Base-by-base conservation (phyloP, 37 sponge, comb jelly and placozoan species). In the Cladorhizidae sp. region DNA sequence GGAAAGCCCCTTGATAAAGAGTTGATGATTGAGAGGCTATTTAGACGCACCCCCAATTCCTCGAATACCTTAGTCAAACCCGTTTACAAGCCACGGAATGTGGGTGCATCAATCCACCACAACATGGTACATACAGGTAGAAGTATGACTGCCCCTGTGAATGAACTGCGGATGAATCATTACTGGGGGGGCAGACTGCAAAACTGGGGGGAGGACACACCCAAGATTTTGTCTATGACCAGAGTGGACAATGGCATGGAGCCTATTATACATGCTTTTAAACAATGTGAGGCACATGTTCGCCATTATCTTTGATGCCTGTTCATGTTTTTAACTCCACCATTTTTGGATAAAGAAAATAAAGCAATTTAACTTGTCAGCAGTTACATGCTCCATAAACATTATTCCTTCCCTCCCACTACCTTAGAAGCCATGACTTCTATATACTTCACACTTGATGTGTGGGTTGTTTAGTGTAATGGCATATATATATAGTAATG, bases 151-250 rank as follows among this genome's bases (percentile, higher is more conserved):
- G 89, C 89, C 2, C 85, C 81, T 8, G 29, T 17, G n/a, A 18
- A 63, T 40, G 68, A 67, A 29, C 59, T 93, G 40, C 64, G 93
- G 38, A 54, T 93, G 80, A 93, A 93, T 61, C 93, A 93, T 83
- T 93, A 93, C 72, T 93, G 93, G 93, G 89, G 93, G 9, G 89
- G 89, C 14, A 73, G 93, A 40, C 73, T 88, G 9, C 93, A 93
- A 70, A 80, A 89, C 62, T 93, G 93, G 93, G 93, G 93, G 5
- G 73, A 73, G 59, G 93, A 93, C 43, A 89, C 93, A 0, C 74
- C 77, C 12, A 57, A 88, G 25, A 73, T 81, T 38, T 40, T 93
- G 28, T 57, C 57, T 1, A 85, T 31, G 43, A 93, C 93, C 1
- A n/a, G 40, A 25, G 40, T 26, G n/a, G 93, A 93, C 65, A 40